These are phyloP conservation scores for Acleris emargana DNA, from an alignment of 2,888 invertebrate genomes.

Conservation along the genomic window DNA sequence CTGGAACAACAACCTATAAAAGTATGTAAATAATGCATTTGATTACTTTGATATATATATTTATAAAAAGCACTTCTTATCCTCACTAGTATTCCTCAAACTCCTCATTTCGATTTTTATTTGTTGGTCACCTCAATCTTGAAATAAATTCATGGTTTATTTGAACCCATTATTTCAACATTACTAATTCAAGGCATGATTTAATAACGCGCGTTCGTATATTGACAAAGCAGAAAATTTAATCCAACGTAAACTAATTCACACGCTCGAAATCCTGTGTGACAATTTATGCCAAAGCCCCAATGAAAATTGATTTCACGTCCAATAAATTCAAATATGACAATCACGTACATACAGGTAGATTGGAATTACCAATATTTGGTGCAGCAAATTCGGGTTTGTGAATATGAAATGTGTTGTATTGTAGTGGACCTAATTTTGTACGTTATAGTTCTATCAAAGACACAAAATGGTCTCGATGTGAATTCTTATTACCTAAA, in stretches of 20 bases:
- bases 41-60: neutral
- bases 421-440: neutral
- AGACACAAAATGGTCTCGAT: too few species aligned
- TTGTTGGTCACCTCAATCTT: too few species aligned
- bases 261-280: constrained; percentile 26
- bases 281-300: constrained; percentile 29
- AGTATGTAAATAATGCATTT: constrained; percentile 48
- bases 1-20: constrained; percentile 49
- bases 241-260: constrained; percentile 29
- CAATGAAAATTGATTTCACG: constrained; percentile 33
- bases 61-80: too few species aligned
- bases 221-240: constrained; percentile 19
- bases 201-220: constrained; percentile 3
- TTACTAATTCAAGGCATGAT: constrained; percentile 1
- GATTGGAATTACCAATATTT: constrained; percentile 21
- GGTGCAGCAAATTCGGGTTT: neutral
- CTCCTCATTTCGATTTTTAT: too few species aligned
- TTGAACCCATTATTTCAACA: neutral
- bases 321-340: constrained; percentile 33
- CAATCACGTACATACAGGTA: constrained; percentile 31
- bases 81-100: too few species aligned
- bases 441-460: too few species aligned
- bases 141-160: too few species aligned
- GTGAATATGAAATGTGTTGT: neutral
- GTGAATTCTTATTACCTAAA: too few species aligned